These are phyloP conservation scores for Coenonympha arcania DNA, from an alignment of 2,888 invertebrate genomes.

Conservation along the genomic window DNA sequence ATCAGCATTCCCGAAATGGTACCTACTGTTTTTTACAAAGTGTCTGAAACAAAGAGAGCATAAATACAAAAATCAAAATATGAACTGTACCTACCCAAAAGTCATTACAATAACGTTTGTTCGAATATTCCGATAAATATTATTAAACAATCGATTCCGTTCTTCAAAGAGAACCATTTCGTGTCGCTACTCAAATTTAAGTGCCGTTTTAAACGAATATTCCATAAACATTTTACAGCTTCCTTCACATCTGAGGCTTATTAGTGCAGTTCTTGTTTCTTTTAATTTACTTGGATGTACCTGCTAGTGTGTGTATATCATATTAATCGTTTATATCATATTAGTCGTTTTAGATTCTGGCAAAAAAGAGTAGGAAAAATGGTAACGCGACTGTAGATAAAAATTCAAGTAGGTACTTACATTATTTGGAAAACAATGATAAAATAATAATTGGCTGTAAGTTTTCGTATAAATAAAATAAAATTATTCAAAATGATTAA, in stretches of 20 bases:
- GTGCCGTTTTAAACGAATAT: conserved; percentile 13
- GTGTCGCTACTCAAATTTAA: conserved; percentile 13
- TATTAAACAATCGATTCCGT: conserved; percentile 16
- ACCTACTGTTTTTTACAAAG: neutral
- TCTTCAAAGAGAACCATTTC: conserved; percentile 20
- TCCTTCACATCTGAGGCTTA: conserved; percentile 16
- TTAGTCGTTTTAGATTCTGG: neutral
- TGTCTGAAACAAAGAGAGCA: neutral
- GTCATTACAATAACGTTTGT: conserved; percentile 11
- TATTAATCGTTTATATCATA: too few relatives aligned
- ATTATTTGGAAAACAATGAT: too few relatives aligned
- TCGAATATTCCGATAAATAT: conserved; percentile 8
- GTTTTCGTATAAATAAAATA: too few relatives aligned
- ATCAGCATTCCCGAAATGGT: too few relatives aligned
- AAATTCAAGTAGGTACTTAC: too few relatives aligned
- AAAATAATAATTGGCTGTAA: too few relatives aligned
- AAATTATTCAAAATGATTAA: too few relatives aligned
- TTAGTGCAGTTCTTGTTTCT: conserved; percentile 11
- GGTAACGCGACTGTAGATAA: too few relatives aligned
- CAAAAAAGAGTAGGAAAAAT: too few relatives aligned
- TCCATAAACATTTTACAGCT: conserved; percentile 24
- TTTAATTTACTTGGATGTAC: conserved; percentile 4
- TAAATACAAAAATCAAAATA: conserved; percentile 1
- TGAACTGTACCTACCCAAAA: neutral
- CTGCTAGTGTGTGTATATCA: neutral